Evolutionary conservation across 2,888 invertebrate species (phyloP).

Genomic region (Boloria euphrosyne): DNA sequence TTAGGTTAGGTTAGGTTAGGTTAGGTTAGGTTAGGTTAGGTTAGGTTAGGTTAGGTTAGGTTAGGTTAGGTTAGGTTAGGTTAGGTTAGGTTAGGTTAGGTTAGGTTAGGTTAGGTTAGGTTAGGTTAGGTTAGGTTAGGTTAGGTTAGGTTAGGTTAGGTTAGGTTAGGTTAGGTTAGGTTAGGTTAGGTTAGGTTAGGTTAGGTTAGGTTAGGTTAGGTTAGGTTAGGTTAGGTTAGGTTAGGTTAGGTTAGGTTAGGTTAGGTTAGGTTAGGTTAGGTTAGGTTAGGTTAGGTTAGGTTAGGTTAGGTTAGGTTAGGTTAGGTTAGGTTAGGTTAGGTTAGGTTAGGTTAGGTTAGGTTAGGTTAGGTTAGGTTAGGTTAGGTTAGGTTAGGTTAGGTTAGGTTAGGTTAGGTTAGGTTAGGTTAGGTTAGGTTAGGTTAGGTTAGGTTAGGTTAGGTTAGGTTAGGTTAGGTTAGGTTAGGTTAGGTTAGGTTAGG

Average conservation of each 20-base stretch:
- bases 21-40: slow-evolving; percentile 37
- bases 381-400: slow-evolving; percentile 6
- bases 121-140: slow-evolving; percentile 21
- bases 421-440: slow-evolving; percentile 15
- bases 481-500: slow-evolving; percentile 36
- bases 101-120: slow-evolving; percentile 30
- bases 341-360: slow-evolving; percentile 6
- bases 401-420: slow-evolving; percentile 6
- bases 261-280: neutral
- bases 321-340: slow-evolving; percentile 6
- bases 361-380: slow-evolving; percentile 30
- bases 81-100: slow-evolving; percentile 40
- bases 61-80: slow-evolving; percentile 39
- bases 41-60: slow-evolving; percentile 37
- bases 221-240: slow-evolving; percentile 5
- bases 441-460: slow-evolving; percentile 18
- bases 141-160: slow-evolving; percentile 6
- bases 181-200: slow-evolving; percentile 6
- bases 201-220: slow-evolving; percentile 6
- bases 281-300: slow-evolving; percentile 6
- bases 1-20: slow-evolving; percentile 37
- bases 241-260: too few species aligned
- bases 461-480: slow-evolving; percentile 34
- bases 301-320: neutral
- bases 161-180: neutral